phyloP scores from a whole-genome alignment of 1,140 invertebrate species.

The Drosophila littoralis region DNA sequence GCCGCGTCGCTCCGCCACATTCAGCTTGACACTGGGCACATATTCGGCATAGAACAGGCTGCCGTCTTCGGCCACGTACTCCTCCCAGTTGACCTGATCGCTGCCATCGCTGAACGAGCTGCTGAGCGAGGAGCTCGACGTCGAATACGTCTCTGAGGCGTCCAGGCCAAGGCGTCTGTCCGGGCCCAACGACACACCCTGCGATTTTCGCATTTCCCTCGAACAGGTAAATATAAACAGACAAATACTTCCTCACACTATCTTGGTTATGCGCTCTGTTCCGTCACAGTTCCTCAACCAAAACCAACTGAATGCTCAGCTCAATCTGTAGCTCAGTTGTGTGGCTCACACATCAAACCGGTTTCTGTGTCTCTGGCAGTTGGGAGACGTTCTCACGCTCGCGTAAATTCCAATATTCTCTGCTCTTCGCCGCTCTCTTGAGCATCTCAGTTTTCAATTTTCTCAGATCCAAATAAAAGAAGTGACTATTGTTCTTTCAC shows the following conservation, averaged over 20 bases:
- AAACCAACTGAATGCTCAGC: slow-evolving; percentile 30
- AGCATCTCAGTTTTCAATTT: slow-evolving; percentile 7
- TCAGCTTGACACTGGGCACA: slow-evolving; percentile 51
- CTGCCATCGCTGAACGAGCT: slow-evolving; percentile 78
- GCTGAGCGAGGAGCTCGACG: slow-evolving; percentile 69
- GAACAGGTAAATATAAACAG: neutral
- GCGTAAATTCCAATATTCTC: slow-evolving; percentile 8
- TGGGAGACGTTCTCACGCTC: slow-evolving; percentile 13
- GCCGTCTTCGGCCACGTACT: slow-evolving; percentile 77
- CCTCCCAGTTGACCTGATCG: slow-evolving; percentile 81
- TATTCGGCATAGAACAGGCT: slow-evolving; percentile 81
- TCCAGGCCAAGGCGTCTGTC: slow-evolving; percentile 40
- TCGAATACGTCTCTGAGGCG: slow-evolving; percentile 72
- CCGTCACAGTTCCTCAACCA: slow-evolving; percentile 15
- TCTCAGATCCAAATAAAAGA: neutral
- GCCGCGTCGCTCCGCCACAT: slow-evolving; percentile 59
- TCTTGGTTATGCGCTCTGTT: slow-evolving; percentile 9
- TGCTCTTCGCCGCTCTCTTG: slow-evolving; percentile 30
- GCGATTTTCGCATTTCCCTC: slow-evolving; percentile 69
- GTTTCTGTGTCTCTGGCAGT: slow-evolving; percentile 11
- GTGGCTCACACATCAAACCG: slow-evolving; percentile 33
- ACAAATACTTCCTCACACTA: neutral
- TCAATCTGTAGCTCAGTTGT: slow-evolving; percentile 21
- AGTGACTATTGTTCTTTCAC: neutral
- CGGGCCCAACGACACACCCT: slow-evolving; percentile 49